Conservation (phyloP, 2,888 invertebrate species). For the Salpingus planirostris region DNA sequence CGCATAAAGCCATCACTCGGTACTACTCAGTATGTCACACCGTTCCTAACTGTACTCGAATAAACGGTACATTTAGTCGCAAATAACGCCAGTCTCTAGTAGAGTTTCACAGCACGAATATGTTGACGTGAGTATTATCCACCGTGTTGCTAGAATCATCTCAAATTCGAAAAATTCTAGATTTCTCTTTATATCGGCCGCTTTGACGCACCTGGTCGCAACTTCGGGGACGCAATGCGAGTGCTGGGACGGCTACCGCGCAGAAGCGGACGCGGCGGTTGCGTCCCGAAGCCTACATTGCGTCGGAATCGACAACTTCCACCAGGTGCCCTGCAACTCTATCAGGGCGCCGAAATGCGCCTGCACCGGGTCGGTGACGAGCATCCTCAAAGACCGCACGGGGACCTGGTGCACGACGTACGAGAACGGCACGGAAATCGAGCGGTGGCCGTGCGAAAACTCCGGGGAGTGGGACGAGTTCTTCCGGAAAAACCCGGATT, state of each 20-base stretch:
- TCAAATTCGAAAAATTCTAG: no score
- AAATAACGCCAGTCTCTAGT: no score
- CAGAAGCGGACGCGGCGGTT: conserved; percentile 23
- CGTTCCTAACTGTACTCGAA: no score
- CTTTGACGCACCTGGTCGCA: no score
- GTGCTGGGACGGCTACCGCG: conserved; percentile 33
- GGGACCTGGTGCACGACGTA: conserved; percentile 35
- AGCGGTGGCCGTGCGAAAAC: conserved; percentile 34
- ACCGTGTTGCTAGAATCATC: no score
- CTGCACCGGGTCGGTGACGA: conserved; percentile 29
- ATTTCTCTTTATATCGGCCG: no score
- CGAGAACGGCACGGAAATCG: conserved; percentile 27
- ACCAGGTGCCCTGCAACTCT: conserved; percentile 33
- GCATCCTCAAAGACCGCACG: conserved; percentile 31
- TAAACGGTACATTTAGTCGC: no score
- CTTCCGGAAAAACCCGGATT: conserved; percentile 28
- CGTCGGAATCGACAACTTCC: conserved; percentile 26
- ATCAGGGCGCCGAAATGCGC: conserved; percentile 28
- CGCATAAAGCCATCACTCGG: no score
- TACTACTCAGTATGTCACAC: no score
- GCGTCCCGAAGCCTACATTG: conserved; percentile 23
- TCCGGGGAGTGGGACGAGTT: conserved; percentile 31
- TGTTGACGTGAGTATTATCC: no score
- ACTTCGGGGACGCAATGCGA: conserved; percentile 22
- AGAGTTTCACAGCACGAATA: no score